Base-by-base conservation (phyloP, 1,140 invertebrate genomes). In the Drosophila carrolli region DNA sequence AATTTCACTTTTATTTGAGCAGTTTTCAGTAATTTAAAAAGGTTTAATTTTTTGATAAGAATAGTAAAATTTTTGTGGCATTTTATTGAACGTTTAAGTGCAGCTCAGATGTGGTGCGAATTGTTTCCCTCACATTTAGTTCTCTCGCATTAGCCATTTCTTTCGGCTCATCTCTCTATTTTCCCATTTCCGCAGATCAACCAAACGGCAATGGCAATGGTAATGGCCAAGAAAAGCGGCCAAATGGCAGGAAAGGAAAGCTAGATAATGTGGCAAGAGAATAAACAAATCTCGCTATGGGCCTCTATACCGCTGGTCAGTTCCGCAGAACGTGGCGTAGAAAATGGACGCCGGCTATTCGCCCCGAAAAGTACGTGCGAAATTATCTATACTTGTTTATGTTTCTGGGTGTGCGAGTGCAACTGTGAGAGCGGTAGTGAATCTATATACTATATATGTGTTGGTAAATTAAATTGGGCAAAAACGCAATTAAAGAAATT, bases 281-380 rank as follows among this genome's bases (percentile, higher is more conserved):
- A 88, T 82, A 82, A 86, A 86, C 60, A 86, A 85, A 75, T 54
- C 78, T 68, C 66, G 59, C 37, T 19, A 19, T 29, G 37, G 53
- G 44, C 27, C 53, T 11, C 46, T 27, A 19, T n/a, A 53, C 13
- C 13, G 19, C 44, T 23, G 40, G 71, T 83, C 81, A 86, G 83
- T 86, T 86, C 48, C 75, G 71, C 79, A 73, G 62, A 88, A 86
- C 61, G 78, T 75, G 60, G 82, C 83, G 48, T 68, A 63, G 83
- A 76, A 88, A 82, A 86, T 86, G 83, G 83, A 79, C 75, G 79
- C 83, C 79, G 79, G 72, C 79, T 41, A 68, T 70, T 68, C 14
- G 60, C 66, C 75, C 62, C 86, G 61, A 83, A 88, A 83, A 82
- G 83, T 83, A 86, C 65, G 83, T 83, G 65, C 13, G 37, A 56